A percentile compares a stretch with the other conserved stretches of the same genome.
phyloP scores from a whole-genome alignment of 35 echinoderm and acorn worm genomes.

The Stichopus chloronotus region DNA sequence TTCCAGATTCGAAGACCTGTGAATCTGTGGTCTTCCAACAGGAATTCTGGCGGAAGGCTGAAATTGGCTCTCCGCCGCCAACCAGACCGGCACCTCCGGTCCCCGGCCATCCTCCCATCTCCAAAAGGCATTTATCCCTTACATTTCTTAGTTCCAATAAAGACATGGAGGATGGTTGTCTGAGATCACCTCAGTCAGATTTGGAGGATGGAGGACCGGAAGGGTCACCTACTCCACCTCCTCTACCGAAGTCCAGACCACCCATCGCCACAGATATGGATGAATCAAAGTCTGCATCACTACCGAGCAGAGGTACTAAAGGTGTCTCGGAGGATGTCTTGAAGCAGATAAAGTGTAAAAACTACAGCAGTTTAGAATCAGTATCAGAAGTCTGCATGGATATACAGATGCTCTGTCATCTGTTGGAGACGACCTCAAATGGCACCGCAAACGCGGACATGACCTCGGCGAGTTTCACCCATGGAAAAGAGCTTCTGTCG shows the following conservation, averaged over 20 bases:
- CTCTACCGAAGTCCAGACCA: slow-evolving; percentile 62
- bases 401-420: slow-evolving; percentile 68
- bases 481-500: slow-evolving; percentile 69
- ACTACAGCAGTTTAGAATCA: slow-evolving; percentile 64
- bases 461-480: slow-evolving; percentile 55
- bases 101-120: slow-evolving; percentile 23
- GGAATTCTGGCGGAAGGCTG: slow-evolving; percentile 50
- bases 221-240: slow-evolving; percentile 63
- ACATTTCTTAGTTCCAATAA: neutral
- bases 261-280: neutral
- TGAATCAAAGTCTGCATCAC: neutral
- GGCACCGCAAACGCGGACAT: neutral
- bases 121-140: neutral
- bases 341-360: slow-evolving; percentile 63
- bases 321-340: neutral
- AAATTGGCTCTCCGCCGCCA: neutral
- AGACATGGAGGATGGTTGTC: neutral
- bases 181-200: neutral
- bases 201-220: neutral
- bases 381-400: slow-evolving; percentile 65
- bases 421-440: slow-evolving; percentile 39
- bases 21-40: slow-evolving; percentile 14
- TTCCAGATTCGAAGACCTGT: neutral
- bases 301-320: neutral
- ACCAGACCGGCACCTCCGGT: neutral